phyloP scores from a whole-genome alignment of 2,113 vertebrate species.

The Bubalus kerabau region DNA sequence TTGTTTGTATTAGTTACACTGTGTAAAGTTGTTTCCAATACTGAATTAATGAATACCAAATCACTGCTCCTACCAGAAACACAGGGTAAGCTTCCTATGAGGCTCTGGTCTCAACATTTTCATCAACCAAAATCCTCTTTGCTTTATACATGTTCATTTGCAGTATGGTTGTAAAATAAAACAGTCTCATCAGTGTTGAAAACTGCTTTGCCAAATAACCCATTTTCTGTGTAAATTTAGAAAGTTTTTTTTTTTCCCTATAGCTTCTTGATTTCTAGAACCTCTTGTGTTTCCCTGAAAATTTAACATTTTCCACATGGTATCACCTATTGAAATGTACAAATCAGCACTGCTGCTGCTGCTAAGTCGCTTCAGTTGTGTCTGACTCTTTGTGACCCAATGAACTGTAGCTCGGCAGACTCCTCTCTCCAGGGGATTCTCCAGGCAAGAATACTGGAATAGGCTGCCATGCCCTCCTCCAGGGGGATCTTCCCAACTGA shows the following conservation, averaged over 20 bases:
- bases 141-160: background rate
- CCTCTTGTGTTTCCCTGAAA: background rate
- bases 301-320: background rate
- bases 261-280: background rate
- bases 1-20: background rate
- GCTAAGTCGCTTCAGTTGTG: background rate
- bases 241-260: background rate
- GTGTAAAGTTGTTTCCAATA: background rate
- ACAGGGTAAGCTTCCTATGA: background rate
- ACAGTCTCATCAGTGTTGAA: background rate
- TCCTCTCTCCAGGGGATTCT: background rate
- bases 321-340: background rate
- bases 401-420: background rate
- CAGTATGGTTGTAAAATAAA: background rate
- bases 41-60: background rate
- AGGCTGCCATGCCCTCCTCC: background rate
- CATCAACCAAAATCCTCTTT: background rate
- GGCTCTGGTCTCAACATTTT: background rate
- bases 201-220: background rate
- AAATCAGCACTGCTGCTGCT: background rate
- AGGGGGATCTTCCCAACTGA: background rate
- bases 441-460: background rate
- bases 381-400: background rate
- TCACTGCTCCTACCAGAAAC: background rate
- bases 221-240: background rate